Conservation (phyloP, 2,113 vertebrate species). For the Thymallus thymallus region DNA sequence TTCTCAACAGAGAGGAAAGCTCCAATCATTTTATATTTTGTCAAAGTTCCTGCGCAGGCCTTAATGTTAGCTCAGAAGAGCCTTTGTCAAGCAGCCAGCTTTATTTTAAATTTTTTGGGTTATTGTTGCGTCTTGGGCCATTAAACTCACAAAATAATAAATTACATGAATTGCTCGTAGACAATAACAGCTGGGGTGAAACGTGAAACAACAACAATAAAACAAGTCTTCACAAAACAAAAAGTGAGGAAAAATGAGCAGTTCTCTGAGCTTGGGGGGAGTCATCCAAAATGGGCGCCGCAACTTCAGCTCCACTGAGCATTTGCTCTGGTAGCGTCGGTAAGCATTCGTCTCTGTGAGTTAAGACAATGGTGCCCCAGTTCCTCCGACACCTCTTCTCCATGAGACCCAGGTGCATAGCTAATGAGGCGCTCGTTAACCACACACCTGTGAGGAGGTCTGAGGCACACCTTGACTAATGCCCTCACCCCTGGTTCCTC, state of each 20-base stretch:
- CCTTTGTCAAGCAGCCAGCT: constrained; percentile 51
- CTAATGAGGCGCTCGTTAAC: constrained; percentile 56
- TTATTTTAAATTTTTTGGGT: constrained; percentile 55
- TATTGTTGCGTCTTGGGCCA: constrained; percentile 66
- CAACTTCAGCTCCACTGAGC: too few species aligned
- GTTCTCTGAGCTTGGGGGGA: constrained; percentile 32
- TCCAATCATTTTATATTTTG: constrained; percentile 52
- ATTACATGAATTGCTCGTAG: constrained; percentile 70
- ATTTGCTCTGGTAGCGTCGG: too few species aligned
- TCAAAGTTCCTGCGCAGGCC: constrained; percentile 49
- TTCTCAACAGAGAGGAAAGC: constrained; percentile 34
- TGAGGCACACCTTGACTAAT: constrained; percentile 48
- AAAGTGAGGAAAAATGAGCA: constrained; percentile 61
- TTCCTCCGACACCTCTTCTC: constrained; percentile 40
- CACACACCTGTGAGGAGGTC: constrained; percentile 48
- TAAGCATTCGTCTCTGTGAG: constrained; percentile 16
- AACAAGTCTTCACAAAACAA: constrained; percentile 64
- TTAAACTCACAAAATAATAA: constrained; percentile 75
- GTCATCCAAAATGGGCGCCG: background rate
- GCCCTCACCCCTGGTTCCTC: constrained; percentile 28
- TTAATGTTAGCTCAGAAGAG: constrained; percentile 47
- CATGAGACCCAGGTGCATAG: constrained; percentile 58
- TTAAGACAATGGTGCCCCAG: constrained; percentile 36
- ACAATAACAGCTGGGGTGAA: constrained; percentile 74
- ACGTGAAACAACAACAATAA: constrained; percentile 68